These are phyloP conservation scores for Ceriagrion tenellum DNA, from an alignment of 2,888 invertebrate species.

Conservation along the genomic window DNA sequence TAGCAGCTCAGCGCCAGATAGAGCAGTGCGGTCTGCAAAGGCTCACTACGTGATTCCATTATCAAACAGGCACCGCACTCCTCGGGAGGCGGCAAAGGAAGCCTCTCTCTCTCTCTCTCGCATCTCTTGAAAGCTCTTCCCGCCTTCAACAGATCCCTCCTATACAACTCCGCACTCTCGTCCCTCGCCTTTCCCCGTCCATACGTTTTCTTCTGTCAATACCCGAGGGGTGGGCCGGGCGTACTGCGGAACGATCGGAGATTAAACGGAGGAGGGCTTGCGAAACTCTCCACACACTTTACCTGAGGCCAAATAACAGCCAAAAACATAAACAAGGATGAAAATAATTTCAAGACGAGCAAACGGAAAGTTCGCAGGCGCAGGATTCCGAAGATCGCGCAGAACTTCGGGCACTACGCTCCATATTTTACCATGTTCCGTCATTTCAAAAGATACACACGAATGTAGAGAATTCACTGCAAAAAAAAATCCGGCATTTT, in stretches of 20 bases:
- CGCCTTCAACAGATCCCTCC: neutral
- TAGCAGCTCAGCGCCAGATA: neutral
- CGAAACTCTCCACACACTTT: neutral
- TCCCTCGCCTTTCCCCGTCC: neutral
- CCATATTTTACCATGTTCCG: too few relatives aligned
- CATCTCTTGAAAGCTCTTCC: neutral
- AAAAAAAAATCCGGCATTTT: too few relatives aligned
- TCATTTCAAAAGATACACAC: too few relatives aligned
- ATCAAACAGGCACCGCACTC: neutral
- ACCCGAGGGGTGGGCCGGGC: neutral
- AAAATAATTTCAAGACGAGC: neutral
- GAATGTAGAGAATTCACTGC: too few relatives aligned
- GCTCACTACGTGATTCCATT: conserved; percentile 26
- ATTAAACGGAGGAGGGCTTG: neutral
- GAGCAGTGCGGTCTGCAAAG: conserved; percentile 26
- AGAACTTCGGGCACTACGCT: too few relatives aligned
- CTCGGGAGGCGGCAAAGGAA: neutral
- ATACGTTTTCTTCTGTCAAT: neutral
- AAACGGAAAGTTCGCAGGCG: neutral
- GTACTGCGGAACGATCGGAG: neutral
- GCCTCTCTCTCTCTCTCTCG: neutral
- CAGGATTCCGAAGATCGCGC: too few relatives aligned
- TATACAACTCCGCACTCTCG: neutral
- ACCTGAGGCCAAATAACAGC: neutral
- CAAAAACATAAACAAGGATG: neutral